A percentile compares a stretch with the other conserved stretches of the same genome.
Conservation (phyloP, 1,140 invertebrate genomes). For the Pachypeltis micranthus region DNA sequence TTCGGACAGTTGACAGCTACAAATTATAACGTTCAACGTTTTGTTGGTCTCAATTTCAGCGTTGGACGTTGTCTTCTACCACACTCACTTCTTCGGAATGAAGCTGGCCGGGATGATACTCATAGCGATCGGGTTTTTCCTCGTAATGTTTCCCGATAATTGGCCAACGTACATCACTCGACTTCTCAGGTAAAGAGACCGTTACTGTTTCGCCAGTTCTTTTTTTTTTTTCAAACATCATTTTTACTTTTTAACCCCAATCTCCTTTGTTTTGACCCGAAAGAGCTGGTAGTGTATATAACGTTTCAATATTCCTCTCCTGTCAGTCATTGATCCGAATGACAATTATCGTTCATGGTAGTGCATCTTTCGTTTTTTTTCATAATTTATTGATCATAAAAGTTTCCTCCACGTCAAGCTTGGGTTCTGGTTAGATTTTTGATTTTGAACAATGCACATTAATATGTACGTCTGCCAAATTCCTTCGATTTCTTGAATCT, state of each 20-base stretch:
- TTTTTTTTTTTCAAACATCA: constrained; percentile 6
- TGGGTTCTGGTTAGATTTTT: too few relatives aligned
- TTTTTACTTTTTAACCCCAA: constrained; percentile 6
- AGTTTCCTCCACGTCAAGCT: background rate
- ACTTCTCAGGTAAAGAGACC: constrained; percentile 58
- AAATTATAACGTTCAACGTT: too few relatives aligned
- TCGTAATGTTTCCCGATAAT: constrained; percentile 89
- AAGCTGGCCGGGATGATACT: constrained; percentile 84
- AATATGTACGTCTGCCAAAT: too few relatives aligned
- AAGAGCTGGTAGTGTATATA: constrained; percentile 10
- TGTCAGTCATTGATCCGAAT: background rate
- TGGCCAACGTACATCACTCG: constrained; percentile 89
- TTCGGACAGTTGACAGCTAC: too few relatives aligned
- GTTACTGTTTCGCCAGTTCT: constrained; percentile 1
- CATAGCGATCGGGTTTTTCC: constrained; percentile 79
- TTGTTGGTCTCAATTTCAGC: constrained; percentile 43
- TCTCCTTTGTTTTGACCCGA: too few relatives aligned
- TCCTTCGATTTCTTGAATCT: too few relatives aligned
- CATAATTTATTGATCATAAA: background rate
- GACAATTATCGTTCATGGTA: constrained; percentile 4
- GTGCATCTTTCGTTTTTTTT: constrained; percentile 8
- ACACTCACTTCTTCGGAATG: constrained; percentile 80
- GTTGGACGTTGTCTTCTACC: constrained; percentile 73
- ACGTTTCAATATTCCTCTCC: background rate
- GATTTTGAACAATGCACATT: too few relatives aligned